Conservation (phyloP, 1,140 invertebrate genomes). For the Papilio dardanus region DNA sequence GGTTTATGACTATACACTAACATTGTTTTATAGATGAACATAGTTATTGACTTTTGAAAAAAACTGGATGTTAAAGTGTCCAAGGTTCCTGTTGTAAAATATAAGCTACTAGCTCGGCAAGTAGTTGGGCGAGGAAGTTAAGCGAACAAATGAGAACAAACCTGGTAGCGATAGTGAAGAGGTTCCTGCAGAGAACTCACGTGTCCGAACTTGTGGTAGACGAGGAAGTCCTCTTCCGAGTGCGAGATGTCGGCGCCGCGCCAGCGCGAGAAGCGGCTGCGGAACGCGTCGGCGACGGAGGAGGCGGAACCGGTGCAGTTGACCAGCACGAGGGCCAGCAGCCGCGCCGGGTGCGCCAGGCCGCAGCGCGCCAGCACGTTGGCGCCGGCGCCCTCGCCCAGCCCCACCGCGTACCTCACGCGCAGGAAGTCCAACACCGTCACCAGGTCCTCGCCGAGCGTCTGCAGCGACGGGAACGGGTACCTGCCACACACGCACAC, state of each 20-base stretch:
- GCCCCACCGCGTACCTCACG: conserved; percentile 90
- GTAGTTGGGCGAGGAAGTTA: conserved; percentile 7
- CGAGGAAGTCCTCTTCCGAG: conserved; percentile 91
- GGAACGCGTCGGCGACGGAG: conserved; percentile 93
- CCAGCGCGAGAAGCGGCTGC: conserved; percentile 92
- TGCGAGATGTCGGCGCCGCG: conserved; percentile 88
- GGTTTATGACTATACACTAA: too few relatives aligned
- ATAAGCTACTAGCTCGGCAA: too few relatives aligned
- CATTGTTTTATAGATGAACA: too few relatives aligned
- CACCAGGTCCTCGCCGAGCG: conserved; percentile 92
- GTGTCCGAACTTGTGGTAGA: conserved; percentile 95
- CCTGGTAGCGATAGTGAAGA: conserved; percentile 67
- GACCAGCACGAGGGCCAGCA: conserved; percentile 90
- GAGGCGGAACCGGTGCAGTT: conserved; percentile 95
- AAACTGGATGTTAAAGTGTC: too few relatives aligned
- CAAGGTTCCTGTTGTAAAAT: too few relatives aligned
- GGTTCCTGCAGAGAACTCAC: conserved; percentile 85
- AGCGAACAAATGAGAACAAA: conserved; percentile 58
- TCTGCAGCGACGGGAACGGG: conserved; percentile 92
- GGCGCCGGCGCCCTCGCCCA: conserved; percentile 95
- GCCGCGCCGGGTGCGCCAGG: conserved; percentile 88
- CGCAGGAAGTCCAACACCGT: conserved; percentile 92
- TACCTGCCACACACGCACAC: conserved; percentile 81
- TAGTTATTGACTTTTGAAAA: too few relatives aligned
- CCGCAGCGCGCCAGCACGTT: conserved; percentile 94